phyloP scores from a whole-genome alignment of 2,888 invertebrate genomes.

The Auanema sp. region DNA sequence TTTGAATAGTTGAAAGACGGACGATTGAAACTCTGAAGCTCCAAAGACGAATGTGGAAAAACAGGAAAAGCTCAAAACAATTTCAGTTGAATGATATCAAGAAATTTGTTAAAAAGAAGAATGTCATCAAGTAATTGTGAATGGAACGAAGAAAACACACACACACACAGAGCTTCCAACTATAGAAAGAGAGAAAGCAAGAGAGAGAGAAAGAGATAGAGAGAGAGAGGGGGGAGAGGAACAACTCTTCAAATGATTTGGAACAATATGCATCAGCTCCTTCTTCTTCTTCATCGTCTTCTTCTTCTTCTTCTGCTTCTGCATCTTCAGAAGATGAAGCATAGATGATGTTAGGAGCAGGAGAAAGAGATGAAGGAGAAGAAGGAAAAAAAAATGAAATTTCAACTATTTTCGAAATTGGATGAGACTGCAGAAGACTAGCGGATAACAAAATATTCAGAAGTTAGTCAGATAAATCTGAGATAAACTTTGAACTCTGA shows the following conservation, averaged over 20 bases:
- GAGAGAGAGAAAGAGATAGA: too few species aligned
- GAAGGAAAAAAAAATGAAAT: slow-evolving; percentile 4
- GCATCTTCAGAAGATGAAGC: too few species aligned
- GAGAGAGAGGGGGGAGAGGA: background rate
- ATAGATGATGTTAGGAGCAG: too few species aligned
- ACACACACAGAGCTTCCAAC: background rate
- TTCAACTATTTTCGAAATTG: slow-evolving; percentile 11
- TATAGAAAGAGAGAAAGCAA: background rate
- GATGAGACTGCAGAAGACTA: background rate
- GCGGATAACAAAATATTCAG: background rate
- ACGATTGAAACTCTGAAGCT: too few species aligned
- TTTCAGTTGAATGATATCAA: slow-evolving; percentile 7
- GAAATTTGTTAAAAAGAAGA: background rate
- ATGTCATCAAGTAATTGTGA: slow-evolving; percentile 1
- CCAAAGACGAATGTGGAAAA: too few species aligned
- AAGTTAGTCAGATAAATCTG: too few species aligned
- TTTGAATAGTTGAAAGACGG: background rate
- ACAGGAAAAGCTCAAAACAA: background rate
- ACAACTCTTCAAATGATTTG: background rate
- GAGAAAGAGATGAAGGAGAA: slow-evolving; percentile 1
- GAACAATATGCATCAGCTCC: background rate
- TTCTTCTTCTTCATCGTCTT: too few species aligned
- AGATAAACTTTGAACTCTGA: too few species aligned
- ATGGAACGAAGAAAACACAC: background rate
- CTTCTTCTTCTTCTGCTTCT: too few species aligned